Conservation (phyloP, 1,140 invertebrate genomes). For the Drosophila kohkoa region DNA sequence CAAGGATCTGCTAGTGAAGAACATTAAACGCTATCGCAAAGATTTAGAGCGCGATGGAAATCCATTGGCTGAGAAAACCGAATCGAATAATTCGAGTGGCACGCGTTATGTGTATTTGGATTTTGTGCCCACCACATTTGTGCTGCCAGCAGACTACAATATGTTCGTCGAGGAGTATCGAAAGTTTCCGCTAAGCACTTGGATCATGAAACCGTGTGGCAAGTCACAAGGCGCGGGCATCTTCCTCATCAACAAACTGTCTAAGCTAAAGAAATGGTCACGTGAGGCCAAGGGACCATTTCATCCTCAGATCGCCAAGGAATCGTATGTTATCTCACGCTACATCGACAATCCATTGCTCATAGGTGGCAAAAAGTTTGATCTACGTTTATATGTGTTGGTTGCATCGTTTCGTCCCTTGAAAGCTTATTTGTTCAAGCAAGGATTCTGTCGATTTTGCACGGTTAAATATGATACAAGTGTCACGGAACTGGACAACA, state of each 20-base stretch:
- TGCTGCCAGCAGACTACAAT: conserved; percentile 97
- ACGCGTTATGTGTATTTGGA: conserved; percentile 93
- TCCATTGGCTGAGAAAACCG: conserved; percentile 91
- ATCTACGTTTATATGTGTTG: conserved; percentile 93
- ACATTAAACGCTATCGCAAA: conserved; percentile 96
- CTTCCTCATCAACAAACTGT: conserved; percentile 95
- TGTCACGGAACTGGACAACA: conserved; percentile 92
- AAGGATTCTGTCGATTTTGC: conserved; percentile 92
- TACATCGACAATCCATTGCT: conserved; percentile 95
- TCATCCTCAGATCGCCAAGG: conserved; percentile 92
- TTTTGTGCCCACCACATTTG: conserved; percentile 97
- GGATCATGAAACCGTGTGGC: conserved; percentile 99
- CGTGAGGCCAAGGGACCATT: conserved; percentile 91
- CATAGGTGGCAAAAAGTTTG: conserved; percentile 95
- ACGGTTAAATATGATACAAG: conserved; percentile 94
- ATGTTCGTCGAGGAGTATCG: conserved; percentile 98
- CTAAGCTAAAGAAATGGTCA: conserved; percentile 95
- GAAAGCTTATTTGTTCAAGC: conserved; percentile 93
- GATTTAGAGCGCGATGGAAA: conserved; percentile 96
- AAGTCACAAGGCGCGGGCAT: conserved; percentile 95
- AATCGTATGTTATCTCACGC: conserved; percentile 95
- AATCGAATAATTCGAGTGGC: conserved; percentile 88
- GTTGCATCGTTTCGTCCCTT: conserved; percentile 93
- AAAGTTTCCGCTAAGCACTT: conserved; percentile 95
- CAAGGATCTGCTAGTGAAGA: conserved; percentile 97